Percentiles rank a stretch among this genome's conserved stretches.
Conservation (phyloP, 1,140 invertebrate genomes). For the Pogonomyrmex barbatus region DNA sequence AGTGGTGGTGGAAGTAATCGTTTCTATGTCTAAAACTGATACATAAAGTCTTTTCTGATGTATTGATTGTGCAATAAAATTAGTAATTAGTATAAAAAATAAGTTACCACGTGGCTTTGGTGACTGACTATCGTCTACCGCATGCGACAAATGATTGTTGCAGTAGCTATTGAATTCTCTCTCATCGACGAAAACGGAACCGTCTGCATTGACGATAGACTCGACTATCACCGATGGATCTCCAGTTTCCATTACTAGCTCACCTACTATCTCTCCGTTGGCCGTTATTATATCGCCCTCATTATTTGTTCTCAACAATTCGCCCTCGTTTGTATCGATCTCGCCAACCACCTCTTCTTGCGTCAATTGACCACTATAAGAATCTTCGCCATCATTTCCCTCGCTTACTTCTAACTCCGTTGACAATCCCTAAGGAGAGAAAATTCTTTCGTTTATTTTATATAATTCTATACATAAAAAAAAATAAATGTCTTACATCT, state of each 20-base stretch:
- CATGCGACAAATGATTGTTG: constrained; percentile 75
- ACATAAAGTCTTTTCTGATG: neutral
- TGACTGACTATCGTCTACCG: constrained; percentile 75
- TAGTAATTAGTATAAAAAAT: neutral
- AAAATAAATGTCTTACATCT: constrained; percentile 75
- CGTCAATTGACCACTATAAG: constrained; percentile 78
- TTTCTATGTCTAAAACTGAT: constrained; percentile 79
- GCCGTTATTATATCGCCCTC: constrained; percentile 78
- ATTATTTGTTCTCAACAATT: constrained; percentile 76
- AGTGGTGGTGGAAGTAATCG: constrained; percentile 66
- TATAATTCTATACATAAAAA: neutral
- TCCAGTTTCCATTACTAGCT: constrained; percentile 82
- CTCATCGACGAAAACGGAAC: constrained; percentile 83
- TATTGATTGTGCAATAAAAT: neutral
- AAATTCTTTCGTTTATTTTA: constrained; percentile 32
- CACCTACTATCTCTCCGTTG: constrained; percentile 82
- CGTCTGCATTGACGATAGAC: constrained; percentile 82
- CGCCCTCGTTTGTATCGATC: constrained; percentile 76
- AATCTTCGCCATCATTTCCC: constrained; percentile 82
- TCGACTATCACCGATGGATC: constrained; percentile 84
- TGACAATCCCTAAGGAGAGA: constrained; percentile 74
- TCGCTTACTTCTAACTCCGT: constrained; percentile 80
- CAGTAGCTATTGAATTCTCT: constrained; percentile 82
- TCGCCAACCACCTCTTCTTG: constrained; percentile 82
- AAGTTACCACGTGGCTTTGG: constrained; percentile 76